Evolutionary conservation across 2,888 invertebrate species (phyloP).

Genomic region (Schizotus pectinicornis): DNA sequence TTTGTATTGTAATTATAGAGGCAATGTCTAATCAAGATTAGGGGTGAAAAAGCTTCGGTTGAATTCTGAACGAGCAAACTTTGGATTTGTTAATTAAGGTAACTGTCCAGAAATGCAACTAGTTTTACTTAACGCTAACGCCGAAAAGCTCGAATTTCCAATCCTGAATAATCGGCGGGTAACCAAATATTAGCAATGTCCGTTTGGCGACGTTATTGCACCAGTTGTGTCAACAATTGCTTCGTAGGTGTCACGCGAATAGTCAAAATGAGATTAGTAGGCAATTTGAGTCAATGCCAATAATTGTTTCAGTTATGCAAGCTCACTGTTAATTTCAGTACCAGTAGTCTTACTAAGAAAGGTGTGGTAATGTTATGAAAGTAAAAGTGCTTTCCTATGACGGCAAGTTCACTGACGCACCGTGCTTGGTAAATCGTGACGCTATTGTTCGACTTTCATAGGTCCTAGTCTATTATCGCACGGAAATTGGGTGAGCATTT

Average conservation of each 20-base stretch:
- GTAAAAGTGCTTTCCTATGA: constrained; percentile 26
- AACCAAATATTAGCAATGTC: too few species aligned
- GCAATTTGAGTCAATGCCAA: constrained; percentile 25
- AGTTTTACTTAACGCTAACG: too few species aligned
- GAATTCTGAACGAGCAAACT: too few species aligned
- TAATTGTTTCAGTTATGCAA: constrained; percentile 15
- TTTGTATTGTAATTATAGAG: too few species aligned
- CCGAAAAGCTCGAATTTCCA: too few species aligned
- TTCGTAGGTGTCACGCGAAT: background rate
- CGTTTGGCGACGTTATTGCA: too few species aligned
- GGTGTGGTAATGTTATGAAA: constrained; percentile 16
- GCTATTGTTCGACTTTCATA: constrained; percentile 12
- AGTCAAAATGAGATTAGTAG: background rate
- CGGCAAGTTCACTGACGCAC: constrained; percentile 18
- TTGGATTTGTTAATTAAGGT: too few species aligned
- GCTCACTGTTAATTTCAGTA: constrained; percentile 8
- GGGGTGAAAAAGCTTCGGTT: too few species aligned
- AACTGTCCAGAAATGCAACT: too few species aligned
- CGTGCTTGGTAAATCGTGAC: constrained; percentile 8
- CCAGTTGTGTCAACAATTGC: too few species aligned
- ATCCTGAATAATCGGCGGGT: too few species aligned
- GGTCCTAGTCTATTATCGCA: constrained; percentile 2
- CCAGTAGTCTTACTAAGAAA: constrained; percentile 15
- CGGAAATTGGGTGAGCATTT: background rate
- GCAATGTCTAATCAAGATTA: too few species aligned